Evolutionary conservation across 2,888 invertebrate species (phyloP), one percentile per base, ranked within the genome.

Genomic region (Gari tellinella): DNA sequence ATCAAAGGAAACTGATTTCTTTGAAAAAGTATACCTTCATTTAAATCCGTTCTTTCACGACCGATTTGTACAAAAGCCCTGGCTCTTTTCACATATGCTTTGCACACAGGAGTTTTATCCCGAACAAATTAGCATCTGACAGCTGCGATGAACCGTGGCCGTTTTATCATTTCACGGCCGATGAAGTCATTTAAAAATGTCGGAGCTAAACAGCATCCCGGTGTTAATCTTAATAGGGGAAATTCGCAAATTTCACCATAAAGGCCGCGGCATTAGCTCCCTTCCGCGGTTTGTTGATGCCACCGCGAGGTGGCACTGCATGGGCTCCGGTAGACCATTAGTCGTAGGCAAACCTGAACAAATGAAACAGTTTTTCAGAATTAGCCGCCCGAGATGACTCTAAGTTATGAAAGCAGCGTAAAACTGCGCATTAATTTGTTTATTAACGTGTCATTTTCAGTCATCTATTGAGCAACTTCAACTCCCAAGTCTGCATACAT

Each of bases 101-200:
- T 51, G 51, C 23, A 26, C 51, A 51, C 26, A 26, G 26, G 15
- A 8, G 4, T n/a, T 43, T 38, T 26, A 37, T 46, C 23, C 31
- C 14, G 52, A 52, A 63, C 69, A 58, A 63, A 63, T 63, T 21
- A 63, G 51, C 69, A 31, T 41, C 31, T 40, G 69, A 69, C 69
- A 69, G 69, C 52, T 63, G 63, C 52, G 40, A n/a, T 48, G 8
- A 43, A 17, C 45, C 46, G 58, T 43, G 51, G 41, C 58, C 46
- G 49, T 45, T 67, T 63, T 63, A 53, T 69, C 63, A 69, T 69
- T 69, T 69, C 69, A 69, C 58, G 69, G 45, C 52, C 46, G 43
- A 25, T 45, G 63, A 19, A 31, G 31, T n/a, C 69, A 19, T 41
- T 51, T 37, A 23, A 51, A 51, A 38, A 26, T 25, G 37, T 55